Base-by-base conservation (phyloP, 1,140 invertebrate species). In the Trichomalopsis sarcophagae region DNA sequence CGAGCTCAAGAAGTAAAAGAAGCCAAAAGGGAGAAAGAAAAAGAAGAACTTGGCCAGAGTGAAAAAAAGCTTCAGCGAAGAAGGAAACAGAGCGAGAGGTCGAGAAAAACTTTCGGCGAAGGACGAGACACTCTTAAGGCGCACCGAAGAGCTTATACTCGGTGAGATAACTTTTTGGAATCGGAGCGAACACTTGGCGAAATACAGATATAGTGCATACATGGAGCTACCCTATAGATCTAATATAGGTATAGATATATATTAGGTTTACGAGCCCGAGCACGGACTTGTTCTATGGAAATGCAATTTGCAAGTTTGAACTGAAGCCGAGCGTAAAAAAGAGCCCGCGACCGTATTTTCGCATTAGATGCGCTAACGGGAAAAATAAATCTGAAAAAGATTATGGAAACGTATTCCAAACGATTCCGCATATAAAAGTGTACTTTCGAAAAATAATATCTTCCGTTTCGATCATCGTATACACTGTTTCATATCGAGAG, bases 251-350 rank as follows among this genome's bases (percentile, higher is more conserved):
- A 47, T 11, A 47, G 4, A 17, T 50, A 50, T 50, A 50, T 66
- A 50, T 62, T 23, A 78, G n/a, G 69, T 82, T 30, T 74, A 47
- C 11, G 79, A 11, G 75, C 7, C 7, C 27, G 47, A 40, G 21
- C 30, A 66, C 23, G 79, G 86, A 86, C 86, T 89, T 86, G 87
- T 89, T 88, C 82, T 86, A 88, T 88, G 88, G 86, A 90, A 91
- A 91, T 90, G 86, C 87, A 87, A 89, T 90, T 90, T 86, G 76
- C 77, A 88, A 90, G 87, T 90, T 90, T 71, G 62, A 68, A n/a
- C 40, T 44, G 40, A 9, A 10, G 6, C 10, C 5, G 40, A 0
- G 17, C 73, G 17, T 33, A 36, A 75, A 36, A 30, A 14, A 69
- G 27, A 17, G 27, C 36, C 7, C 2, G 50, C 17, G 10, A 66